Evolutionary conservation across 2,113 vertebrate genomes (phyloP).

Genomic region (Sebastes schlegelii): DNA sequence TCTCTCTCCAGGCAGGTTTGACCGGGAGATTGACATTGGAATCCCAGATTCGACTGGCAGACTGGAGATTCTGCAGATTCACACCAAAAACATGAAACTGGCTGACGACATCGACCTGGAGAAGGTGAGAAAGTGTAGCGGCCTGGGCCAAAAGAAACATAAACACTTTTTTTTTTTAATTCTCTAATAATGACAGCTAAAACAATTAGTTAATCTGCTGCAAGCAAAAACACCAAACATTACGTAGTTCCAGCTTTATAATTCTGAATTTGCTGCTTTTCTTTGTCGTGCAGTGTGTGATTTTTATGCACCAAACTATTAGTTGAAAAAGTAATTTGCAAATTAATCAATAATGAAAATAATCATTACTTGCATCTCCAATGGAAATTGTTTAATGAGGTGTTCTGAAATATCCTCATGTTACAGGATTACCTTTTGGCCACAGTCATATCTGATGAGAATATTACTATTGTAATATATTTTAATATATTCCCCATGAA

Average conservation of each 20-base stretch:
- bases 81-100: slow-evolving; percentile 98
- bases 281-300: not conserved
- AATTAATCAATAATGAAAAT: not conserved
- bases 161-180: not conserved
- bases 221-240: not conserved
- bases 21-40: slow-evolving; percentile 96
- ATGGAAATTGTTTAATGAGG: too few relatives aligned
- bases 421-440: not conserved
- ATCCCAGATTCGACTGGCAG: slow-evolving; percentile 95
- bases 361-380: not conserved
- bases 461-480: not conserved
- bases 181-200: not conserved
- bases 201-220: not conserved
- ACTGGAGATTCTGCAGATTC: slow-evolving; percentile 97
- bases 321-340: not conserved
- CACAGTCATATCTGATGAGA: not conserved
- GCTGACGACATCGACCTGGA: slow-evolving; percentile 95
- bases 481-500: not conserved
- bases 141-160: not conserved
- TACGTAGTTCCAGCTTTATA: not conserved
- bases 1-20: slow-evolving; percentile 90
- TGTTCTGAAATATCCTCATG: not conserved
- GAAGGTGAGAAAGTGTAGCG: slow-evolving; percentile 81
- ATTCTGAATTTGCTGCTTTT: not conserved
- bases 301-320: not conserved